Conservation (phyloP, 2,113 vertebrate species). For the Felis catus region F.catus_Fca126_mat1.0 CM031414.1:31072001-31072500, state of each 20-base stretch:
- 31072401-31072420: not conserved
- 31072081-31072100: not conserved
- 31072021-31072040: not conserved
- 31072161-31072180: not conserved
- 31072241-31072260: not conserved
- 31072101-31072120: not conserved
- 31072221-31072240: not conserved
- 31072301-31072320: not conserved
- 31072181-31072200: not conserved
- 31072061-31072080: not conserved
- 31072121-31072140: not conserved
- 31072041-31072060: not conserved
- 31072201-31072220: not conserved
- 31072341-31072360: not conserved
- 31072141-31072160: too few species aligned
- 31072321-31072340: not conserved
- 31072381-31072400: not conserved
- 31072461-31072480: not conserved
- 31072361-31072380: not conserved
- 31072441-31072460: not conserved
- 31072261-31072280: not conserved
- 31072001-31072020: not conserved
- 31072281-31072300: not conserved
- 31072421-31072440: too few species aligned
- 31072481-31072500: not conserved